Base-by-base conservation (phyloP, 2,888 invertebrate species). In the Standfussiana lucernea region DNA sequence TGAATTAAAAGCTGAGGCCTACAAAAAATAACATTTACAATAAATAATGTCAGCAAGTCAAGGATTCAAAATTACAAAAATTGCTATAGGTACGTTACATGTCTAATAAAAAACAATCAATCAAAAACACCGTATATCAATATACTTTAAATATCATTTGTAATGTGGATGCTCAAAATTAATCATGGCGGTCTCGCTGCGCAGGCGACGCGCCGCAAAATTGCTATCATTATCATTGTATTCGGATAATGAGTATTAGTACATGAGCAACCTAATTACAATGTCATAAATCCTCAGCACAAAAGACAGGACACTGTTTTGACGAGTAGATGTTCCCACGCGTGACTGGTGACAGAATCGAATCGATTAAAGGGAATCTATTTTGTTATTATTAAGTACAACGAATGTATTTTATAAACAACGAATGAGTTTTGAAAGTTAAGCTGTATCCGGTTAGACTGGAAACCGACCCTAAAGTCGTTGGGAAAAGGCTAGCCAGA, bases 181-280 rank as follows among this genome's bases (percentile, higher is more conserved):
- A 83, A 78, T 85, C 79, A 83, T 73, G 40, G 61, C 61, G 62
- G 64, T 83, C 80, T 76, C 71, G 65, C 61, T 81, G 53, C 68
- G 85, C 75, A 53, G 72, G 59, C 82, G 85, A 65, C 74, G 32
- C 82, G 85, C 68, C 74, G 32, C 62, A 66, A 74, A 83, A 66
- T 75, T 80, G 45, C 82, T 66, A 62, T 85, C 66, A 80, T 78
- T 78, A 78, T 64, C 24, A 78, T 69, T 62, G 75, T 83, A 56
- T 35, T 64, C 24, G 24, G 35, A 15, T 80, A 78, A 79, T 83
- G 66, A 78, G 56, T 45, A 18, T 69, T 59, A 61, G 47, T 77
- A 73, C 35, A 72, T 74, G 56, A 59, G 28, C 35, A 45, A 82
- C n/a, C 77, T 80, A 50, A 50, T 72, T 42, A 72, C 10, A 28